Conservation (phyloP, 2,113 vertebrate species). For the Empidonax traillii region DNA sequence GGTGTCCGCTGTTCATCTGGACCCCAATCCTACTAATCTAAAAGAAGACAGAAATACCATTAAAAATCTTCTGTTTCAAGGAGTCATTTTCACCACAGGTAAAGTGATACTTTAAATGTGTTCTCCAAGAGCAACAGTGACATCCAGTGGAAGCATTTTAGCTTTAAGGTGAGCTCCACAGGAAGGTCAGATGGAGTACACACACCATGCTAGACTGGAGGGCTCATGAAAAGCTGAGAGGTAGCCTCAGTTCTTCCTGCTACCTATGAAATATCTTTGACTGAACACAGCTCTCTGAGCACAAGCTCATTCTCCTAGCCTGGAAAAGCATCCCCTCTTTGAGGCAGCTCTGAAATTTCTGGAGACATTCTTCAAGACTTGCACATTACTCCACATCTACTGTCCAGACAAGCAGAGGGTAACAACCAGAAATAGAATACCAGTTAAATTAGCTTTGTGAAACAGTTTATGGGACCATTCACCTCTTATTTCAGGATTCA, state of each 20-base stretch:
- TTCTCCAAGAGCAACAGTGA: slow-evolving; percentile 50
- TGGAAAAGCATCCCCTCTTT: neutral
- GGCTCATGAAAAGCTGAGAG: neutral
- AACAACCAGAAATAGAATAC: neutral
- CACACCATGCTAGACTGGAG: neutral
- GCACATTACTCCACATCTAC: neutral
- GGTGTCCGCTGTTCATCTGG: neutral
- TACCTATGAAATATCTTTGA: neutral
- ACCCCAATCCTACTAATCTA: neutral
- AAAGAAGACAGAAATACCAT: neutral
- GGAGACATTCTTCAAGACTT: neutral
- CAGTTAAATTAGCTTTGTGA: neutral
- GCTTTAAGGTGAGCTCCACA: neutral
- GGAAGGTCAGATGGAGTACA: neutral
- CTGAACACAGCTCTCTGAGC: neutral
- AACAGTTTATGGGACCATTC: neutral
- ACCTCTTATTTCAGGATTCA: neutral
- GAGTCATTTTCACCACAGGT: neutral
- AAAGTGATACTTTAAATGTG: neutral
- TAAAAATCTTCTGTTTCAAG: neutral
- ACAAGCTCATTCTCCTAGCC: neutral
- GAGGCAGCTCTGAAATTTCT: neutral
- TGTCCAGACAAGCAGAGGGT: neutral
- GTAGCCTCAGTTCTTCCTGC: neutral
- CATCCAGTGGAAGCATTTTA: slow-evolving; percentile 46